Percentiles rank a stretch among this genome's conserved stretches.
Evolutionary conservation across 2,113 vertebrate genomes (phyloP).

Genomic region (Merops nubicus): DNA sequence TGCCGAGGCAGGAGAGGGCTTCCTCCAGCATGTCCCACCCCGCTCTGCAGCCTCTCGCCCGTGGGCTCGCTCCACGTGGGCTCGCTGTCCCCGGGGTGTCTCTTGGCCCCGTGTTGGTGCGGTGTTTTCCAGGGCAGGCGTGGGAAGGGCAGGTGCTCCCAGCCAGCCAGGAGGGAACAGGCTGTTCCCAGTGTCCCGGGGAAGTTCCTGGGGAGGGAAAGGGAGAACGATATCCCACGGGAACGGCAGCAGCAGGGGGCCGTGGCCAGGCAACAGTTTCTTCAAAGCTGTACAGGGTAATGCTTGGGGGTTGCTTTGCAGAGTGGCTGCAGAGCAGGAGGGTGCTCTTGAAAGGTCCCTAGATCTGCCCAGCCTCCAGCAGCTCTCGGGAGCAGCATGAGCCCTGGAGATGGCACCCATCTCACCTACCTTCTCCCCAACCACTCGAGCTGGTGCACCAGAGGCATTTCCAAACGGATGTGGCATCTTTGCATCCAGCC

Average conservation of each 20-base stretch:
- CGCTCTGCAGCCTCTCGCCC: neutral
- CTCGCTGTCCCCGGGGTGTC: neutral
- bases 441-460: neutral
- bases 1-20: neutral
- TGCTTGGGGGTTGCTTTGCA: fast-evolving
- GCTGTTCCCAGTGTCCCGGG: neutral
- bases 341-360: neutral
- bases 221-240: slow-evolving; percentile 53
- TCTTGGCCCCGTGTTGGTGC: neutral
- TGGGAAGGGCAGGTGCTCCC: slow-evolving; percentile 59
- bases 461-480: fast-evolving
- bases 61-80: fast-evolving
- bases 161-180: slow-evolving; percentile 41
- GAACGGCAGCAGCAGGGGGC: neutral
- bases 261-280: neutral
- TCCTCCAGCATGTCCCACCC: neutral
- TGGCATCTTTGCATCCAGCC: neutral
- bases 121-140: slow-evolving; percentile 10
- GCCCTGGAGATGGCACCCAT: neutral
- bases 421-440: neutral
- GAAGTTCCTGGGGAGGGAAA: slow-evolving; percentile 63
- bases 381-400: neutral
- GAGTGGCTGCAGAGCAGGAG: neutral
- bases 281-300: fast-evolving
- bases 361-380: neutral